These are phyloP conservation scores for Spheniscus mendiculus DNA, from an alignment of 2,113 vertebrate species.

Conservation along the genomic window DNA sequence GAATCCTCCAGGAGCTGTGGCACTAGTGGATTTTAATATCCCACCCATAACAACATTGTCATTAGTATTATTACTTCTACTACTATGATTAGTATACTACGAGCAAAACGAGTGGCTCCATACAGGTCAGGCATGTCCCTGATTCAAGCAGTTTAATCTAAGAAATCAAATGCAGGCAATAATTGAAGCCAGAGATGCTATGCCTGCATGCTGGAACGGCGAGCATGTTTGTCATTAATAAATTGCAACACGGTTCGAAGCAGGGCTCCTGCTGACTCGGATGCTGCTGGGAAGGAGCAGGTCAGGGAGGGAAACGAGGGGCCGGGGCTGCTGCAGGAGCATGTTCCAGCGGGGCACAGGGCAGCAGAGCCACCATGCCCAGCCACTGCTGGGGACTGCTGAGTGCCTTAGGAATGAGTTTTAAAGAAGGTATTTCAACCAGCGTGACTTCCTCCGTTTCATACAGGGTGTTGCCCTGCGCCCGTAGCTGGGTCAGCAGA, in stretches of 20 bases:
- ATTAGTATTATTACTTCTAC: background rate
- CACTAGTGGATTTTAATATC: slow-evolving; percentile 25
- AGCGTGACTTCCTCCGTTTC: background rate
- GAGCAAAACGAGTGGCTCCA: background rate
- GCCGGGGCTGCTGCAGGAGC: background rate
- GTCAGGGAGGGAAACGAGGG: background rate
- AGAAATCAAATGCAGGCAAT: background rate
- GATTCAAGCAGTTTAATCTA: background rate
- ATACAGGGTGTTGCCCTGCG: background rate
- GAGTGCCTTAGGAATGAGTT: background rate
- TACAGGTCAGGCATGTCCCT: background rate
- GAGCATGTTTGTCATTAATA: background rate
- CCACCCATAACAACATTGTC: background rate
- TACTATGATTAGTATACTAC: background rate
- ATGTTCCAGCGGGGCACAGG: rapidly evolving
- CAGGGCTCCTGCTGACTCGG: background rate
- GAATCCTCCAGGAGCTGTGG: background rate
- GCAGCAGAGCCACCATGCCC: background rate
- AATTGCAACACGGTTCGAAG: background rate
- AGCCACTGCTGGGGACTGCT: background rate
- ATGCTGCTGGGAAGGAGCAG: background rate
- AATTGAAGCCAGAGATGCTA: background rate
- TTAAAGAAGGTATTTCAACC: background rate
- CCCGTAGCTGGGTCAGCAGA: rapidly evolving
- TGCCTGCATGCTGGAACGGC: background rate